Evolutionary conservation across 2,113 vertebrate genomes (phyloP).

Genomic region (Plectropomus leopardus): DNA sequence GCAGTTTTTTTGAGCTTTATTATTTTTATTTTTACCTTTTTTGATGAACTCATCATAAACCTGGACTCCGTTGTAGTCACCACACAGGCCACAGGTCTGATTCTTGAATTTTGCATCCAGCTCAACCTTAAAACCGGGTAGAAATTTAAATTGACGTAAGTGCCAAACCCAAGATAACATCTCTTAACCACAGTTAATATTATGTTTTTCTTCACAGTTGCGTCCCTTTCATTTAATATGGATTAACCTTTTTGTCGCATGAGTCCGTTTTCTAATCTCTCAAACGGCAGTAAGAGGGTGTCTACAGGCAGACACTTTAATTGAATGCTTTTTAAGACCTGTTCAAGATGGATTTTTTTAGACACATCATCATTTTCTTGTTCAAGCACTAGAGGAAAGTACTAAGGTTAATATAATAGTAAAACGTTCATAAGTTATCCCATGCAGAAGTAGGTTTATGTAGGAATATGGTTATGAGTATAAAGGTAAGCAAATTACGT

Average conservation of each 20-base stretch:
- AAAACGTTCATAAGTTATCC: no score
- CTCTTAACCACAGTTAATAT: background rate
- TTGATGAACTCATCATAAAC: conserved; percentile 62
- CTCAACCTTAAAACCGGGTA: conserved; percentile 77
- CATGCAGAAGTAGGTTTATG: no score
- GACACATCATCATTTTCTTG: no score
- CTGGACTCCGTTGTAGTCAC: conserved; percentile 79
- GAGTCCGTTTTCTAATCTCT: background rate
- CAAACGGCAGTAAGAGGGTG: background rate
- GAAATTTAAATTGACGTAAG: conserved; percentile 1
- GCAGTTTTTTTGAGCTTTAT: background rate
- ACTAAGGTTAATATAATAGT: no score
- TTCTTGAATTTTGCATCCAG: conserved; percentile 77
- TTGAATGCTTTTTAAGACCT: no score
- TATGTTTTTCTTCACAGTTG: background rate
- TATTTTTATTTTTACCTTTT: conserved; percentile 66
- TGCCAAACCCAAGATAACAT: background rate
- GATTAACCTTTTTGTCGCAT: background rate
- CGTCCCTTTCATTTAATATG: background rate
- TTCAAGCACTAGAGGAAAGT: no score
- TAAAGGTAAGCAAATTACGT: no score
- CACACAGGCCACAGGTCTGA: conserved; percentile 85
- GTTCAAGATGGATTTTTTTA: no score
- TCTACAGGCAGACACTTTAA: no score
- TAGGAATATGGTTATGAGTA: no score